A percentile compares a stretch with the other conserved stretches of the same genome.
Conservation (phyloP, 37 sponge, comb jelly and placozoan species). For the Eunapius fragilis region DNA sequence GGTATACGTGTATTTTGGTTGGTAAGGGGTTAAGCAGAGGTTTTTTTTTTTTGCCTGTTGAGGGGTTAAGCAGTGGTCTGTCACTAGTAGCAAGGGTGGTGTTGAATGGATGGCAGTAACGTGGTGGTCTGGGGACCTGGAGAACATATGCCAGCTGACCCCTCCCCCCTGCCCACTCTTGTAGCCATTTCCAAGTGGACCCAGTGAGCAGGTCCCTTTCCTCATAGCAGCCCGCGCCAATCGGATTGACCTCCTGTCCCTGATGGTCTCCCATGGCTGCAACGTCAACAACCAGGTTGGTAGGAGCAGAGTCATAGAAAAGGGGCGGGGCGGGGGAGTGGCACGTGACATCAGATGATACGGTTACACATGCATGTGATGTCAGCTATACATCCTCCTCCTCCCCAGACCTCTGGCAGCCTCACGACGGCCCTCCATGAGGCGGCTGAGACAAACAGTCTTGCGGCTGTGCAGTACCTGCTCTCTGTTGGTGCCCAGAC, state of each 20-base stretch:
- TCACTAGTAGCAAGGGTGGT: too few relatives aligned
- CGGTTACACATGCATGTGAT: too few relatives aligned
- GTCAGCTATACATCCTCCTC: not conserved
- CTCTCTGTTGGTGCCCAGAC: slow-evolving; percentile 40
- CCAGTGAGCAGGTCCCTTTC: slow-evolving; percentile 57
- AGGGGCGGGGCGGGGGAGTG: too few relatives aligned
- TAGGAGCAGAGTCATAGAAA: too few relatives aligned
- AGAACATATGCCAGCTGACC: not conserved
- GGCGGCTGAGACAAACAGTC: slow-evolving; percentile 41
- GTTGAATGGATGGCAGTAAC: too few relatives aligned
- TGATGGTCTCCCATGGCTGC: slow-evolving; percentile 54
- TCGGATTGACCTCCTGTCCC: slow-evolving; percentile 34
- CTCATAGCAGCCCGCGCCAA: slow-evolving; percentile 56
- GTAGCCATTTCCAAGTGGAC: slow-evolving; percentile 43
- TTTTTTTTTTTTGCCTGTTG: too few relatives aligned
- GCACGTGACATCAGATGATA: not conserved
- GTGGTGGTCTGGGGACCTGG: too few relatives aligned
- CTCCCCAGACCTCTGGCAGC: slow-evolving; percentile 46
- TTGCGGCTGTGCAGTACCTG: slow-evolving; percentile 29
- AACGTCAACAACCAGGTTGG: slow-evolving; percentile 56
- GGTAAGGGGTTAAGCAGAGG: too few relatives aligned
- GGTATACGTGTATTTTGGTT: too few relatives aligned
- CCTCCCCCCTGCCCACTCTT: not conserved
- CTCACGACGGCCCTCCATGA: slow-evolving; percentile 67
- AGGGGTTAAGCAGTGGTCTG: too few relatives aligned